These are phyloP conservation scores for Tenthredo scrophulariae DNA, from an alignment of 2,888 invertebrate genomes.

Conservation along the genomic window DNA sequence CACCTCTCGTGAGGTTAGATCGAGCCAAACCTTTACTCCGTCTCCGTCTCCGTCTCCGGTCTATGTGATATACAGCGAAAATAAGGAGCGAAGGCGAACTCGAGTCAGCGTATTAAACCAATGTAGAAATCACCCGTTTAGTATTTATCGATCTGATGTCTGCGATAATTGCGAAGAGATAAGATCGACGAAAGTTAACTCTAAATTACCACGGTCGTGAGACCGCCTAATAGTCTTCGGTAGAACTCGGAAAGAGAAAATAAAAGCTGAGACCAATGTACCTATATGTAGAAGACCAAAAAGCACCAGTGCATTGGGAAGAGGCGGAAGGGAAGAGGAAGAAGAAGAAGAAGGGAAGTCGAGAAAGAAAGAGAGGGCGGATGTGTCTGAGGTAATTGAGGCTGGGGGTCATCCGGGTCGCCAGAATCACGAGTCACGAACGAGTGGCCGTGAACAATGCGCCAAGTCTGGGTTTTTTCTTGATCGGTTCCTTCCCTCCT, in stretches of 20 bases:
- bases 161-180: conserved; percentile 16
- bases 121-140: conserved; percentile 11
- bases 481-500: conserved; percentile 55
- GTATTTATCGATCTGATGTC: conserved; percentile 14
- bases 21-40: neutral
- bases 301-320: conserved; percentile 53
- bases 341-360: conserved; percentile 42
- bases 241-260: neutral
- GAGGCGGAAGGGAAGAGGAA: conserved; percentile 32
- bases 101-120: neutral
- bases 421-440: conserved; percentile 78
- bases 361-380: conserved; percentile 70
- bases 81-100: neutral
- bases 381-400: conserved; percentile 78
- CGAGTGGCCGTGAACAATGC: conserved; percentile 77
- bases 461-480: conserved; percentile 67
- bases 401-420: conserved; percentile 77
- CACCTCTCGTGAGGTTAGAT: conserved; percentile 20
- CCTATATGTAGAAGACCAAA: conserved; percentile 53
- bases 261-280: too few species aligned
- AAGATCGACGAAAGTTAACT: conserved; percentile 5
- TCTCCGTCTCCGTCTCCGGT: too few species aligned
- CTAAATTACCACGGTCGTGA: neutral
- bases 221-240: conserved; percentile 16
- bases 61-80: neutral